A percentile compares a stretch with the other conserved stretches of the same genome.
Evolutionary conservation across 2,888 invertebrate species (phyloP).

Genomic region (Lasioglossum calceatum): DNA sequence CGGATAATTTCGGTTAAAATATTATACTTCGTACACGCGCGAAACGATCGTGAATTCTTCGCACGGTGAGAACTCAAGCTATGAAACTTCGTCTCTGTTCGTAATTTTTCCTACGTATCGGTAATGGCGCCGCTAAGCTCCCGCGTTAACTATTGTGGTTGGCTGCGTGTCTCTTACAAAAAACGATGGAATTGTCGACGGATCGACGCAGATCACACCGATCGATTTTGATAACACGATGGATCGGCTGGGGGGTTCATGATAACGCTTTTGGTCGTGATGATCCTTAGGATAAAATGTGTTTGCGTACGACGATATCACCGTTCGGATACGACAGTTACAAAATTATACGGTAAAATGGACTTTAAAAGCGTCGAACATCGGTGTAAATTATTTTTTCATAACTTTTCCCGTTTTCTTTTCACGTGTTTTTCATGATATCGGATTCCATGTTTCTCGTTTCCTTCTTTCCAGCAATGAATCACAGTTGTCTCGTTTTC

Average conservation of each 20-base stretch:
- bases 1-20: not conserved
- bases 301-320: conserved; percentile 39
- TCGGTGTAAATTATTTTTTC: conserved; percentile 43
- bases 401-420: not conserved
- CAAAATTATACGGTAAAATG: conserved; percentile 51
- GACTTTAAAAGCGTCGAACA: conserved; percentile 37
- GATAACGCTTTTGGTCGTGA: conserved; percentile 52
- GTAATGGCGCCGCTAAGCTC: conserved; percentile 17
- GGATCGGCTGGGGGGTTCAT: conserved; percentile 28
- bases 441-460: not conserved
- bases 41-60: not conserved
- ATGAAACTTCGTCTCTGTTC: not conserved
- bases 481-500: conserved; percentile 45
- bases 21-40: not conserved
- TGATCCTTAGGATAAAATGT: conserved; percentile 37
- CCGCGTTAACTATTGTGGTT: conserved; percentile 41
- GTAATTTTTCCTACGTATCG: not conserved
- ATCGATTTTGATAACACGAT: conserved; percentile 38
- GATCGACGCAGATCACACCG: conserved; percentile 53
- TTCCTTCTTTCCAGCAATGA: conserved; percentile 10
- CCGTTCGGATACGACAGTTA: conserved; percentile 37
- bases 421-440: conserved; percentile 28
- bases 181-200: conserved; percentile 52
- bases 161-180: conserved; percentile 47
- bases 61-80: not conserved